These are phyloP conservation scores for Dermatemys mawii DNA, from an alignment of 2,113 vertebrate species.

Conservation along the genomic window DNA sequence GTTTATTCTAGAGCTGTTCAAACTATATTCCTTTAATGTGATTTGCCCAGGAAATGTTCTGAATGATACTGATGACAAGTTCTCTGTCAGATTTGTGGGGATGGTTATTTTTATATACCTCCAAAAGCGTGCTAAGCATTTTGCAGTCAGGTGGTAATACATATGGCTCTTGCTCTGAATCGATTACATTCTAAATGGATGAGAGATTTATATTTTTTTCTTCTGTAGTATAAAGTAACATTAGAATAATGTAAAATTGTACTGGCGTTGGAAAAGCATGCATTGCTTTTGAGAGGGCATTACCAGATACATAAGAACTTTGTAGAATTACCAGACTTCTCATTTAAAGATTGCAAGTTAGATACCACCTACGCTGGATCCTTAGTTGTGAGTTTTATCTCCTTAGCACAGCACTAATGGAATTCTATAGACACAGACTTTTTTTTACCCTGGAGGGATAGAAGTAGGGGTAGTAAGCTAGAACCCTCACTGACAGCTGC, in stretches of 20 bases:
- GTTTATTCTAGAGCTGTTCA: background rate
- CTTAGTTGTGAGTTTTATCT: background rate
- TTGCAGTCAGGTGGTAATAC: background rate
- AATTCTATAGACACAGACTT: background rate
- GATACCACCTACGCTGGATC: background rate
- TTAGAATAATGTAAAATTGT: background rate
- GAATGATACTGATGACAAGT: background rate
- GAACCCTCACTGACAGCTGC: background rate
- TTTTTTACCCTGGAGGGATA: background rate
- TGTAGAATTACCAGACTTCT: background rate
- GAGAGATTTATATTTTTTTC: background rate
- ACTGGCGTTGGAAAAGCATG: slow-evolving; percentile 30
- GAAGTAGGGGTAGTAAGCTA: background rate
- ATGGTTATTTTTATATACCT: fast-evolving
- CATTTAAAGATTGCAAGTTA: background rate
- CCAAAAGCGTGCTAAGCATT: background rate
- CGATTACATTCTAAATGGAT: background rate
- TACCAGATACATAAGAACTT: background rate
- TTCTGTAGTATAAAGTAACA: background rate
- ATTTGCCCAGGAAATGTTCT: background rate
- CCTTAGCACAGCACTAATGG: background rate
- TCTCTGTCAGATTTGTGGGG: background rate
- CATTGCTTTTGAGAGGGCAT: slow-evolving; percentile 3
- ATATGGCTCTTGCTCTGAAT: background rate
- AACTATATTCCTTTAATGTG: fast-evolving